A percentile compares a stretch with the other conserved stretches of the same genome.
Conservation (phyloP, 2,113 vertebrate genomes). For the Parotia lawesii region DNA sequence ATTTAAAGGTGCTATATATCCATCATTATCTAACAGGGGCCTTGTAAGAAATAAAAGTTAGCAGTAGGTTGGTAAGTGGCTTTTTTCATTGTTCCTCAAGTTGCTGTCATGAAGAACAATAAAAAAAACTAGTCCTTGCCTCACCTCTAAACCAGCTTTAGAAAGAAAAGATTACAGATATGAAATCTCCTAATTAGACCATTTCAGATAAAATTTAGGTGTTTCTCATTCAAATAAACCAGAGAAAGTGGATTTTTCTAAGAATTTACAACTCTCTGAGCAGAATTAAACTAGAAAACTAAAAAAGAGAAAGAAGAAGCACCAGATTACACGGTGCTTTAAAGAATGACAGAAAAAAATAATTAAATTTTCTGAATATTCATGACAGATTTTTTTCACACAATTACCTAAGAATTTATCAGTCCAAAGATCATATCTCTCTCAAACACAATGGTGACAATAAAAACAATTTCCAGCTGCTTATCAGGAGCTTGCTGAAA, state of each 20-base stretch:
- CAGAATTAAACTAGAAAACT: background rate
- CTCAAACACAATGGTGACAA: background rate
- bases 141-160: background rate
- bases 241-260: background rate
- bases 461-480: constrained; percentile 2
- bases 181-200: background rate
- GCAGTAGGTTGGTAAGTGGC: background rate
- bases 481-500: background rate
- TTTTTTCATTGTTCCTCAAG: background rate
- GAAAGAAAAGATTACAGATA: background rate
- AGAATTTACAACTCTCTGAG: background rate
- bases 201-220: background rate
- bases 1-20: background rate
- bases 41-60: background rate
- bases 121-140: background rate
- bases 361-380: background rate
- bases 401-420: background rate
- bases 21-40: background rate
- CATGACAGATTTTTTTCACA: background rate
- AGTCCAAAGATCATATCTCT: background rate
- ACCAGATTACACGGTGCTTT: background rate
- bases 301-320: background rate
- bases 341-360: background rate
- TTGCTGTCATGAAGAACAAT: background rate
- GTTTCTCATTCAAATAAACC: background rate